A percentile compares a stretch with the other conserved stretches of the same genome.
Evolutionary conservation across 2,113 vertebrate genomes (phyloP).

Genomic region (Lontra canadensis): DNA sequence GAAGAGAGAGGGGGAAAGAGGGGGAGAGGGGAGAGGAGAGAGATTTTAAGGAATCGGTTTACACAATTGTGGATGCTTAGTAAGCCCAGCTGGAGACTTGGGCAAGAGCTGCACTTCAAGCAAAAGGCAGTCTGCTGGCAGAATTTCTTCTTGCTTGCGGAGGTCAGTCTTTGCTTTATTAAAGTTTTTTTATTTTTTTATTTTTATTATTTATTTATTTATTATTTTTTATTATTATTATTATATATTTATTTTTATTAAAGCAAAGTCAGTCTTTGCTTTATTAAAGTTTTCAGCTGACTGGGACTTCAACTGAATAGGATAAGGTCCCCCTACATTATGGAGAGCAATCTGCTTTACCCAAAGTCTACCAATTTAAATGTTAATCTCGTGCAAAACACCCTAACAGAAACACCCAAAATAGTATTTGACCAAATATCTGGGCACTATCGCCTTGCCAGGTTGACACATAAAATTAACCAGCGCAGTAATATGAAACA

Average conservation of each 20-base stretch:
- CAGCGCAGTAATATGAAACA: not conserved
- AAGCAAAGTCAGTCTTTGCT: not conserved
- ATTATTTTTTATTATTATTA: too few relatives aligned
- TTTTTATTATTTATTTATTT: too few relatives aligned
- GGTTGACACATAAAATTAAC: not conserved
- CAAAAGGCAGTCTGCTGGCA: not conserved
- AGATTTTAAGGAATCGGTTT: not conserved
- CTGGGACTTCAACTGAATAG: not conserved
- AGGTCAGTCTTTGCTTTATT: not conserved
- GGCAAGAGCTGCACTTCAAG: not conserved
- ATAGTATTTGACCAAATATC: not conserved
- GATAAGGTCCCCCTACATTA: not conserved
- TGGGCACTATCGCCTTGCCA: not conserved
- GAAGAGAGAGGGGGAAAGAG: not conserved
- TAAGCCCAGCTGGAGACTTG: not conserved
- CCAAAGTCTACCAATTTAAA: not conserved
- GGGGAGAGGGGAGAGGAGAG: not conserved
- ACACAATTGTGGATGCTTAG: not conserved
- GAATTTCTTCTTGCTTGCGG: not conserved
- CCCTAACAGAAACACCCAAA: not conserved
- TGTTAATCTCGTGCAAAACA: not conserved
- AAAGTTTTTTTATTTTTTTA: not conserved
- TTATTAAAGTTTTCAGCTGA: not conserved
- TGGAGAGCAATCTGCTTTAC: not conserved
- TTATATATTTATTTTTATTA: too few relatives aligned